Conservation (phyloP, 1,140 invertebrate genomes). For the Drosophila auraria region DNA sequence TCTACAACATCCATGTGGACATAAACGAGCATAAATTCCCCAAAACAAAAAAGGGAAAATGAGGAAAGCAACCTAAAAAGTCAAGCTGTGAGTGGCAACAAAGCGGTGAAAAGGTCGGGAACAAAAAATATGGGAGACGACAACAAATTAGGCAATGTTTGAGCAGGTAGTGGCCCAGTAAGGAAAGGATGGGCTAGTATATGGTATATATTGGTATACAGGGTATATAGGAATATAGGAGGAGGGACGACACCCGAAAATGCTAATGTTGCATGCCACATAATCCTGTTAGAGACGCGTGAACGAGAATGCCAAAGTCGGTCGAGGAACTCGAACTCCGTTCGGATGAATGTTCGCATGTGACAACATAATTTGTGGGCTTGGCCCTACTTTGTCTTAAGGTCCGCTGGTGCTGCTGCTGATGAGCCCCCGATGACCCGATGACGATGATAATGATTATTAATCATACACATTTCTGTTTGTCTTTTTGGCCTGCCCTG, state of each 20-base stretch:
- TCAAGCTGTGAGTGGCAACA: constrained; percentile 53
- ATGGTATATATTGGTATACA: neutral
- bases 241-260: constrained; percentile 34
- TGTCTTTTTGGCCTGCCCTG: constrained; percentile 16
- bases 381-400: constrained; percentile 53
- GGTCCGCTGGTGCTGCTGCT: constrained; percentile 18
- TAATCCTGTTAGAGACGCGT: constrained; percentile 80
- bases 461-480: constrained; percentile 68
- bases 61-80: constrained; percentile 25
- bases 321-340: neutral
- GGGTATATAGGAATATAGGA: neutral
- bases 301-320: constrained; percentile 52
- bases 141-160: constrained; percentile 69
- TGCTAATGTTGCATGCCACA: constrained; percentile 78
- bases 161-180: constrained; percentile 36
- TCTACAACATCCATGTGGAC: constrained; percentile 64
- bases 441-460: constrained; percentile 50
- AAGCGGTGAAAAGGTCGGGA: constrained; percentile 53
- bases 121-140: constrained; percentile 20
- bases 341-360: constrained; percentile 58
- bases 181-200: constrained; percentile 38
- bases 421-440: constrained; percentile 27
- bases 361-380: constrained; percentile 82
- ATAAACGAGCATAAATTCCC: constrained; percentile 77
- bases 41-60: constrained; percentile 49